These are phyloP conservation scores for Ursus arctos DNA, from an alignment of 2,113 vertebrate genomes.

Conservation along the genomic window DNA sequence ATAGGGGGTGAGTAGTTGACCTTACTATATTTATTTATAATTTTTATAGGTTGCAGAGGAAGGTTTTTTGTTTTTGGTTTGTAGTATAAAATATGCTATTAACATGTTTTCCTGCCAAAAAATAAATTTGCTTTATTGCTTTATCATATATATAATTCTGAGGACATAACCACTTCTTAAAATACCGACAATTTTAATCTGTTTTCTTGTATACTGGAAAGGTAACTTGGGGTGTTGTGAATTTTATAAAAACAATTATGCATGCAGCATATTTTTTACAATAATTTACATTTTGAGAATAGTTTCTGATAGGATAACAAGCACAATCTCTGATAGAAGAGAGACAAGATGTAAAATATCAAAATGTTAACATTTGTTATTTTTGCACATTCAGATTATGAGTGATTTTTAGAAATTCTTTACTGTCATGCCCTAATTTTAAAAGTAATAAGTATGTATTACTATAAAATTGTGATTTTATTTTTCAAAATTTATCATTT, in stretches of 20 bases:
- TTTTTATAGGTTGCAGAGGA: conserved; percentile 23
- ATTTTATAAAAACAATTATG: conserved; percentile 50
- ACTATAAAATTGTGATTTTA: conserved; percentile 38
- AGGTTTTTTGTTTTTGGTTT: conserved; percentile 38
- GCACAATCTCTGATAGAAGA: conserved; percentile 13
- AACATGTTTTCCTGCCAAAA: conserved; percentile 37
- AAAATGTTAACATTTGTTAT: conserved; percentile 39
- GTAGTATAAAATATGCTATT: conserved; percentile 30
- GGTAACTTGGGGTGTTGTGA: background rate
- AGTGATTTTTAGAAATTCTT: conserved; percentile 5
- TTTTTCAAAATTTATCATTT: conserved; percentile 13
- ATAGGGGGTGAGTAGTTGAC: conserved; percentile 90
- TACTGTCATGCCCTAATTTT: background rate
- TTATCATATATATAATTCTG: conserved; percentile 28
- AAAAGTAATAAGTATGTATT: background rate
- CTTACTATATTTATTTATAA: conserved; percentile 57
- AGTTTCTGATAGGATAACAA: background rate
- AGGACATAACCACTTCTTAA: conserved; percentile 51
- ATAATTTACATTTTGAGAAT: conserved; percentile 9
- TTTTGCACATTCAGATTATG: background rate
- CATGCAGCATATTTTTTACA: background rate
- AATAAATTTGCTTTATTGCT: background rate
- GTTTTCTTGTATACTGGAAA: background rate
- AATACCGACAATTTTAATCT: conserved; percentile 15
- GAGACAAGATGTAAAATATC: background rate